Evolutionary conservation across 1,140 invertebrate genomes (phyloP).

Genomic region (Platyscapa corneri): DNA sequence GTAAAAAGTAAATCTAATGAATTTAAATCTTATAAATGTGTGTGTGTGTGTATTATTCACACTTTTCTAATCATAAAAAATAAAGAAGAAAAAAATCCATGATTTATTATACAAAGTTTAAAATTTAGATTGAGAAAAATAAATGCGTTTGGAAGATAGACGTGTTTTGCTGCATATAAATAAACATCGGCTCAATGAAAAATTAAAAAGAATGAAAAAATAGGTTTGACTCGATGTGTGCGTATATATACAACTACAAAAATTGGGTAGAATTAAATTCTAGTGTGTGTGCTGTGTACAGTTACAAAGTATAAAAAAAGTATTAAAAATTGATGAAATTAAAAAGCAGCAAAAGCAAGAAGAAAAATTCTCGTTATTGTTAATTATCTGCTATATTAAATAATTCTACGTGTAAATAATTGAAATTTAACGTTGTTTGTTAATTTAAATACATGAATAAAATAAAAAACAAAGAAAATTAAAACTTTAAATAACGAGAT

Average conservation of each 20-base stretch:
- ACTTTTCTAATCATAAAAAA: not conserved
- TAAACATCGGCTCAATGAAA: not conserved
- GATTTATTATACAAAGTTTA: constrained; percentile 22
- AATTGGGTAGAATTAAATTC: constrained; percentile 6
- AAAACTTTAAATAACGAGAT: not conserved
- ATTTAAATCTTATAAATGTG: too few relatives aligned
- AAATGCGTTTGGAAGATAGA: not conserved
- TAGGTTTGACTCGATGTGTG: not conserved
- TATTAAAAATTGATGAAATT: not conserved
- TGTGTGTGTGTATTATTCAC: not conserved
- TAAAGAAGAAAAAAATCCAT: not conserved
- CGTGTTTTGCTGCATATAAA: not conserved
- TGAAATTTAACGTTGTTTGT: constrained; percentile 41
- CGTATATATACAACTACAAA: not conserved
- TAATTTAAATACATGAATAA: constrained; percentile 35
- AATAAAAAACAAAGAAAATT: not conserved
- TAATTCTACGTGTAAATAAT: constrained; percentile 46
- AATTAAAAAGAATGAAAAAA: not conserved
- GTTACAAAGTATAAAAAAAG: constrained; percentile 3
- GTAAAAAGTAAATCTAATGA: too few relatives aligned
- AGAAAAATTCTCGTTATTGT: constrained; percentile 36
- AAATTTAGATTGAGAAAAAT: not conserved
- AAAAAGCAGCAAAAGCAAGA: not conserved
- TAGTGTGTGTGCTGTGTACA: not conserved
- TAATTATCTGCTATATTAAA: constrained; percentile 41